Conservation (phyloP, 2,797 vertebrate species). For the Glyptemys insculpta region DNA sequence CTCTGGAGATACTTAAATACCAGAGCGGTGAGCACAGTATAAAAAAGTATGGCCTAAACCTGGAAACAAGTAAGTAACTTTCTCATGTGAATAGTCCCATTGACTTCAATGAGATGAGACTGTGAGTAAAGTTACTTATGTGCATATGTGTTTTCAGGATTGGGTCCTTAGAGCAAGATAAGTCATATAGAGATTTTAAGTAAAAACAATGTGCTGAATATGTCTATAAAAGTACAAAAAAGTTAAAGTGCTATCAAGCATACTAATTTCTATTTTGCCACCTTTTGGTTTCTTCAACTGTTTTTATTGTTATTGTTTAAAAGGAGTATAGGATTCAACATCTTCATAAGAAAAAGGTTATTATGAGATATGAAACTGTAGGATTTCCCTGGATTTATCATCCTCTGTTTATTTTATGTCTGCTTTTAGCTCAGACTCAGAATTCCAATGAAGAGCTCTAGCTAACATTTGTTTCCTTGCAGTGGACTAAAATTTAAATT, state of each 20-base stretch:
- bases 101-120: neutral
- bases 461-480: conserved; percentile 72
- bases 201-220: neutral
- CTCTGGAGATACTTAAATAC: neutral
- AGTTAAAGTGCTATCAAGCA: neutral
- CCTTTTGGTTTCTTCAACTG: neutral
- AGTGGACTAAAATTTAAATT: conserved; percentile 76
- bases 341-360: conserved; percentile 5
- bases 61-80: neutral
- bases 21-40: neutral
- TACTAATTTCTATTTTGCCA: neutral
- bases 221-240: neutral
- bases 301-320: neutral
- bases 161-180: neutral
- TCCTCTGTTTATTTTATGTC: neutral
- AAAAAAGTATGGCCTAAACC: neutral
- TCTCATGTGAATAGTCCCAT: neutral
- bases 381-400: conserved; percentile 28
- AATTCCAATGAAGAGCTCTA: conserved; percentile 60
- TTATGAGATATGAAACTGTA: conserved; percentile 4
- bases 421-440: conserved; percentile 50
- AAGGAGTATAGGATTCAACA: neutral
- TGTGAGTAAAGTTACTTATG: neutral
- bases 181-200: neutral
- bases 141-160: neutral